These are phyloP conservation scores for Lophochroa leadbeateri DNA, from an alignment of 2,113 vertebrate species.

Conservation along the genomic window DNA sequence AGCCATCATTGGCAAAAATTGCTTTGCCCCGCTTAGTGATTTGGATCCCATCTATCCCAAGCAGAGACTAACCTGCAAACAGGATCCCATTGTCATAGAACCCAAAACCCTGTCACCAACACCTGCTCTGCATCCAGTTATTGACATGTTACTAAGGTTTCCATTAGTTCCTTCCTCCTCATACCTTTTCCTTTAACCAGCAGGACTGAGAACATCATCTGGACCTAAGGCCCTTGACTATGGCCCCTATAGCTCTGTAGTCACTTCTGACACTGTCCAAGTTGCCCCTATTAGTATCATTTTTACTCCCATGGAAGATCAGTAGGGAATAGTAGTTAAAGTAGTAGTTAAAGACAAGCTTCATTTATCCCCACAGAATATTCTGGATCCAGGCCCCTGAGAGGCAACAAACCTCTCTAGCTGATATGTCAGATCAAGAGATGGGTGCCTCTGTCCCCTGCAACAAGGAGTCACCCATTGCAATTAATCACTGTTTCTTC, in stretches of 20 bases:
- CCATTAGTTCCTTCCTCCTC: background rate
- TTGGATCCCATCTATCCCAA: background rate
- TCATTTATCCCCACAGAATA: background rate
- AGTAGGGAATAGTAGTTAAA: background rate
- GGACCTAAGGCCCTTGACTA: background rate
- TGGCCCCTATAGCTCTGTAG: background rate
- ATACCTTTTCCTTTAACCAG: background rate
- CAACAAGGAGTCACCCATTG: background rate
- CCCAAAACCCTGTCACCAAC: background rate
- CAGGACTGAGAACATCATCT: background rate
- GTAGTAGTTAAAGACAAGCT: background rate
- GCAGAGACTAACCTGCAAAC: background rate
- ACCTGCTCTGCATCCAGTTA: background rate
- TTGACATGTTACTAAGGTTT: background rate
- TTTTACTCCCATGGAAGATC: background rate
- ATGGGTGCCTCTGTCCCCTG: background rate
- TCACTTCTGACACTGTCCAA: background rate
- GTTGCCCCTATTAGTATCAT: background rate
- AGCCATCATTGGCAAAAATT: background rate
- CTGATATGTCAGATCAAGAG: background rate
- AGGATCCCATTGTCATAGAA: background rate
- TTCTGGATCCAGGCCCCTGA: background rate
- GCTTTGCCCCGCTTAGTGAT: background rate
- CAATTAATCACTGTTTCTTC: background rate
- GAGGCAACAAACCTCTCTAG: background rate